Evolutionary conservation across 2,888 invertebrate genomes (phyloP).

Genomic region (Conops quadrifasciatus): DNA sequence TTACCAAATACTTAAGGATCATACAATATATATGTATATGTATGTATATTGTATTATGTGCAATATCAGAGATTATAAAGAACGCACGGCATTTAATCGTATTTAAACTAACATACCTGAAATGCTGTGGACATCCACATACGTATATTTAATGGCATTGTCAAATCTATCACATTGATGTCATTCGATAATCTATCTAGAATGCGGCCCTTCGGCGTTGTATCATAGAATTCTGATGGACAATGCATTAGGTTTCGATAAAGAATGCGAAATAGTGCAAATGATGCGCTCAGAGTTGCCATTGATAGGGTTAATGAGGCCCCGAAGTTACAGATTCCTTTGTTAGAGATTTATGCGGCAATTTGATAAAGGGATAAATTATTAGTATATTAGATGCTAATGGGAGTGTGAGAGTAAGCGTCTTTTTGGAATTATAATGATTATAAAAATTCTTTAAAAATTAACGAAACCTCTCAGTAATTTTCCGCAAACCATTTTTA

Average conservation of each 20-base stretch:
- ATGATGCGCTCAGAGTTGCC: slow-evolving; percentile 58
- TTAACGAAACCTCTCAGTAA: slow-evolving; percentile 38
- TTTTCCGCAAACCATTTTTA: slow-evolving; percentile 26
- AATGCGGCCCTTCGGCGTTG: slow-evolving; percentile 73
- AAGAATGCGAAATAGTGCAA: slow-evolving; percentile 60
- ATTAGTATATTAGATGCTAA: slow-evolving; percentile 14
- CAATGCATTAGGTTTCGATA: slow-evolving; percentile 68
- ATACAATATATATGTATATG: no score
- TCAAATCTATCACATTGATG: slow-evolving; percentile 69
- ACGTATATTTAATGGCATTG: slow-evolving; percentile 65
- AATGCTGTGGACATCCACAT: slow-evolving; percentile 58
- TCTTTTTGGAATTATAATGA: neutral
- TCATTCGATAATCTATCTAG: slow-evolving; percentile 72
- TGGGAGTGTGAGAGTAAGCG: neutral
- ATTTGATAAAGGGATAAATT: slow-evolving; percentile 1
- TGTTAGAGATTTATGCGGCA: slow-evolving; percentile 20
- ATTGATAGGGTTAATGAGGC: slow-evolving; percentile 59
- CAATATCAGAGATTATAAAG: no score
- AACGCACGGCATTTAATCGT: no score
- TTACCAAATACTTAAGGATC: no score
- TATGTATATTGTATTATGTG: no score
- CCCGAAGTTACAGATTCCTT: slow-evolving; percentile 59
- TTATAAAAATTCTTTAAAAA: slow-evolving; percentile 35
- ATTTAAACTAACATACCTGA: slow-evolving; percentile 55
- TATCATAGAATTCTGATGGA: slow-evolving; percentile 72